Evolutionary conservation across 2,888 invertebrate genomes (phyloP).

Genomic region (Troilus luridus): DNA sequence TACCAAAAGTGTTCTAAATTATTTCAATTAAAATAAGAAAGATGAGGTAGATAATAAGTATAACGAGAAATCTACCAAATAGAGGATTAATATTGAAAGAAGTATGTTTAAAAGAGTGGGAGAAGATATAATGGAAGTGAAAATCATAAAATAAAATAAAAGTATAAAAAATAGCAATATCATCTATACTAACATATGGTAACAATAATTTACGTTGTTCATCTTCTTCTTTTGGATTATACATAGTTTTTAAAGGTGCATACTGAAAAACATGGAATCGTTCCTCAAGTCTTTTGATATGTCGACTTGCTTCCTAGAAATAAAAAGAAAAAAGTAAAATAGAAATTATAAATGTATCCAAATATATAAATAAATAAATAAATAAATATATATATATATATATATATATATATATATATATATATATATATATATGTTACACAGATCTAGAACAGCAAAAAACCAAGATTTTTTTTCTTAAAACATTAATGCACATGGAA

Average conservation of each 20-base stretch:
- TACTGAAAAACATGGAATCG: constrained; percentile 82
- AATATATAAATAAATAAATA: neutral
- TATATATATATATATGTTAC: too few species aligned
- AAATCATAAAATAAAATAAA: neutral
- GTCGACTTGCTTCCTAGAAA: constrained; percentile 80
- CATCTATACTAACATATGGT: constrained; percentile 68
- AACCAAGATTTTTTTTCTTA: too few species aligned
- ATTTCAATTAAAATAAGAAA: too few species aligned
- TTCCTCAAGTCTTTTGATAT: constrained; percentile 80
- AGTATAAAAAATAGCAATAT: neutral
- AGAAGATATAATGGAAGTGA: neutral
- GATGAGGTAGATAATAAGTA: too few species aligned
- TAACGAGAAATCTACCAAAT: too few species aligned
- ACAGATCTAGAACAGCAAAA: too few species aligned
- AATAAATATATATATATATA: too few species aligned
- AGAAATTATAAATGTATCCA: too few species aligned
- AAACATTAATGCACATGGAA: too few species aligned
- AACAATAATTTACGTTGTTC: constrained; percentile 79
- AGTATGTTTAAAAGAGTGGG: neutral
- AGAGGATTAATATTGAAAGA: neutral
- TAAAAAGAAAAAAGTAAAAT: constrained; percentile 36
- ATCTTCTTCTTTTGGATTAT: constrained; percentile 72
- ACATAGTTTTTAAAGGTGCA: constrained; percentile 77
- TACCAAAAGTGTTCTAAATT: too few species aligned
- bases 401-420: too few species aligned